phyloP scores from a whole-genome alignment of 2,888 invertebrate genomes.

The Cosmorhoe ocellata region DNA sequence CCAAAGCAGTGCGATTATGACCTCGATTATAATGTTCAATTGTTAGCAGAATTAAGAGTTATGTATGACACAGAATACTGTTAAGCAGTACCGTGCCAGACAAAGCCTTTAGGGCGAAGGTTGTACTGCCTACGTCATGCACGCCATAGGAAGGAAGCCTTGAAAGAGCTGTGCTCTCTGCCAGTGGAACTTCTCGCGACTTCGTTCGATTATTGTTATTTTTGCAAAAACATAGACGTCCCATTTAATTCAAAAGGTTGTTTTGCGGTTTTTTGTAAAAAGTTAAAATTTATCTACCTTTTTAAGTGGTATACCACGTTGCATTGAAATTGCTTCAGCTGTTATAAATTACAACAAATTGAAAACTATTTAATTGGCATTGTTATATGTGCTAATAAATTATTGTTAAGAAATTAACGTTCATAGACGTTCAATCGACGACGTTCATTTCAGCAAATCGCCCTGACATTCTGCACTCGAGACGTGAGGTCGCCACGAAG shows the following conservation, averaged over 20 bases:
- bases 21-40: conserved; percentile 61
- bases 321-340: too few relatives aligned
- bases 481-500: conserved; percentile 62
- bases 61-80: conserved; percentile 43
- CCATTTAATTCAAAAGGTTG: too few relatives aligned
- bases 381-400: too few relatives aligned
- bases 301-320: too few relatives aligned
- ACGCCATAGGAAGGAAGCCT: conserved; percentile 48
- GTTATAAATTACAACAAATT: too few relatives aligned
- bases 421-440: too few relatives aligned
- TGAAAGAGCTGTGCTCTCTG: conserved; percentile 16
- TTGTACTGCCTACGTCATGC: conserved; percentile 44
- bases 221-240: too few relatives aligned
- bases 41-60: conserved; percentile 75
- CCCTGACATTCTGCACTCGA: conserved; percentile 66
- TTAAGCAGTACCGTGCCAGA: conserved; percentile 32
- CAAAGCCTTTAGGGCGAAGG: conserved; percentile 63
- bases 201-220: too few relatives aligned
- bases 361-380: too few relatives aligned
- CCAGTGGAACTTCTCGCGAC: too few relatives aligned
- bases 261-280: too few relatives aligned
- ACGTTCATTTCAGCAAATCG: conserved; percentile 48
- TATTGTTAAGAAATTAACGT: conserved; percentile 38
- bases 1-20: conserved; percentile 44
- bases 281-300: too few relatives aligned